Evolutionary conservation across 2,113 vertebrate genomes (phyloP).

Genomic region (Hepsetus odoe): DNA sequence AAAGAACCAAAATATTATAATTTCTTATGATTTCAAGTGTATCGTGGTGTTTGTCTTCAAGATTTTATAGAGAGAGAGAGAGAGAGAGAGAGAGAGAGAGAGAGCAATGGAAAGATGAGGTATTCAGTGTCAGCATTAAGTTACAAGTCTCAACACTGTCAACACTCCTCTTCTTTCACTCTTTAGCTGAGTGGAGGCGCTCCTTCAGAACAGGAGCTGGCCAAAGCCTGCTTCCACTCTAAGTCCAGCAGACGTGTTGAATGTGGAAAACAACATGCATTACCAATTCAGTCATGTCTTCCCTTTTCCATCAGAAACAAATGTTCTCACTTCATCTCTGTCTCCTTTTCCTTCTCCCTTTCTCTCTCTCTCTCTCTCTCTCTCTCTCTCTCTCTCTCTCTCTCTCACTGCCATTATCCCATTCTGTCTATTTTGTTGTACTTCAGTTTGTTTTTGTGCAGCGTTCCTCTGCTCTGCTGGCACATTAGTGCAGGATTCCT

Average conservation of each 20-base stretch:
- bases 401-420: constrained; percentile 39
- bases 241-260: constrained; percentile 62
- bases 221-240: background rate
- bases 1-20: constrained; percentile 52
- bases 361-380: constrained; percentile 53
- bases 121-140: constrained; percentile 64
- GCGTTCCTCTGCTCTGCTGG: constrained; percentile 45
- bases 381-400: constrained; percentile 52
- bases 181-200: background rate
- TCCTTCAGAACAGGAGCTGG: background rate
- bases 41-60: constrained; percentile 35
- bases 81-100: constrained; percentile 43
- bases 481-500: constrained; percentile 50
- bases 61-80: constrained; percentile 27
- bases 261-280: constrained; percentile 66
- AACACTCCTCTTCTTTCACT: constrained; percentile 59
- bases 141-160: constrained; percentile 69
- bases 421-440: constrained; percentile 52
- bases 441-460: constrained; percentile 64
- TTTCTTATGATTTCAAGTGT: constrained; percentile 37
- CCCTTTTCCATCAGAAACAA: constrained; percentile 75
- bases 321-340: constrained; percentile 68
- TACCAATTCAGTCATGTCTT: constrained; percentile 68
- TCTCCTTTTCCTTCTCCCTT: constrained; percentile 58
- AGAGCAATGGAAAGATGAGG: constrained; percentile 46